These are phyloP conservation scores for Patella depressa DNA, from an alignment of 2,888 invertebrate species.

Conservation along the genomic window DNA sequence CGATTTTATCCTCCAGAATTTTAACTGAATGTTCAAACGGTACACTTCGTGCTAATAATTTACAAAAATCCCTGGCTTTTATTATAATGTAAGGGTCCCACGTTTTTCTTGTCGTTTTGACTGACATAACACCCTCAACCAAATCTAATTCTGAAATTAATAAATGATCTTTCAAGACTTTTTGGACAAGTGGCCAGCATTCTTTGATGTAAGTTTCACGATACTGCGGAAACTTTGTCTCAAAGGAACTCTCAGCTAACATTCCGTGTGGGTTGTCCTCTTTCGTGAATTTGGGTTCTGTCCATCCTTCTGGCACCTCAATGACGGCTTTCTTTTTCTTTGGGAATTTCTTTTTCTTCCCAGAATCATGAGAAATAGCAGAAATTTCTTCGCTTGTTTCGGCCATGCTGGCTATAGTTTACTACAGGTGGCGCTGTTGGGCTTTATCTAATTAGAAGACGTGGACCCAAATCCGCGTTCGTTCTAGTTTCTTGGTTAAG, in stretches of 20 bases:
- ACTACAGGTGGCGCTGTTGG: not conserved
- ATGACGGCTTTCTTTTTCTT: slow-evolving; percentile 47
- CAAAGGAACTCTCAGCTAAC: slow-evolving; percentile 94
- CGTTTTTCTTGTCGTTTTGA: slow-evolving; percentile 92
- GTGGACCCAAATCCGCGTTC: too few species aligned
- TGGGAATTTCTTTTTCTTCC: slow-evolving; percentile 26
- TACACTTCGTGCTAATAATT: slow-evolving; percentile 93
- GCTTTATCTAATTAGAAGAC: not conserved
- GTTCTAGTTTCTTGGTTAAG: too few species aligned
- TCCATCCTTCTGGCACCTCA: slow-evolving; percentile 72
- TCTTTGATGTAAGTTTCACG: slow-evolving; percentile 94
- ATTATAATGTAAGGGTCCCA: slow-evolving; percentile 99
- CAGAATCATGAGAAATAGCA: slow-evolving; percentile 1
- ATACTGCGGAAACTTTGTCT: slow-evolving; percentile 96
- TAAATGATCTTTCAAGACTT: slow-evolving; percentile 82
- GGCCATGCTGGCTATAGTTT: not conserved
- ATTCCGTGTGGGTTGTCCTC: slow-evolving; percentile 92
- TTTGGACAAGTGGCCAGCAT: slow-evolving; percentile 95
- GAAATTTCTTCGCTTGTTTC: slow-evolving; percentile 14
- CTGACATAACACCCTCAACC: slow-evolving; percentile 94
- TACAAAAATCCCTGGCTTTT: slow-evolving; percentile 96
- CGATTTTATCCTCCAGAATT: slow-evolving; percentile 85
- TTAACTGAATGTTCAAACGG: slow-evolving; percentile 87
- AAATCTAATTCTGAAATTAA: slow-evolving; percentile 88
- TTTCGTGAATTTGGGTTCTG: slow-evolving; percentile 81